Conservation (phyloP, 92 coral and sea anemone genomes). For the Porites rus region DNA sequence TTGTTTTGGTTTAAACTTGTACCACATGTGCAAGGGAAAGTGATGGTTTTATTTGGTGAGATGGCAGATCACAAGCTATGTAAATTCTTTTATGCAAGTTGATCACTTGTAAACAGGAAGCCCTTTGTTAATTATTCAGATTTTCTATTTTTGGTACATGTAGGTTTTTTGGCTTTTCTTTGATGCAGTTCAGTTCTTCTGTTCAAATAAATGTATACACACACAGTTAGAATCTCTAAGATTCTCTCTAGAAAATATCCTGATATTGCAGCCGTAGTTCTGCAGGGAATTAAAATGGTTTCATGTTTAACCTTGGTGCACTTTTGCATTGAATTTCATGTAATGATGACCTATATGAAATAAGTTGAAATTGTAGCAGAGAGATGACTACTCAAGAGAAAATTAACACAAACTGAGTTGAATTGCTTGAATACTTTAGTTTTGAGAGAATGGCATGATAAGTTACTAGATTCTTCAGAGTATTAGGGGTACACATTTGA, state of each 20-base stretch:
- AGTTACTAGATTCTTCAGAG: background rate
- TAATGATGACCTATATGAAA: background rate
- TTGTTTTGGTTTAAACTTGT: background rate
- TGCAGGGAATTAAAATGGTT: background rate
- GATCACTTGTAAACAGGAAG: constrained; percentile 40
- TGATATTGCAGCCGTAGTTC: background rate
- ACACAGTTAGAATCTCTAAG: too few relatives aligned
- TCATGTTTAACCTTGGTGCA: background rate
- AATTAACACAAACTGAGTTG: too few relatives aligned
- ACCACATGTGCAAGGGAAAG: background rate
- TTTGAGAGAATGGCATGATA: background rate
- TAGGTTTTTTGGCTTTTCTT: background rate
- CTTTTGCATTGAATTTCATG: too few relatives aligned
- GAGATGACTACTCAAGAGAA: background rate
- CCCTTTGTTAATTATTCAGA: constrained; percentile 6
- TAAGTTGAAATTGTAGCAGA: too few relatives aligned
- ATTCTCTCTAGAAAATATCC: too few relatives aligned
- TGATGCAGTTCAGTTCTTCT: too few relatives aligned
- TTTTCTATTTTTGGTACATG: background rate
- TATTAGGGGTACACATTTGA: background rate
- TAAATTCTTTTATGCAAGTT: constrained; percentile 32
- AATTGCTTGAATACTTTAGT: background rate
- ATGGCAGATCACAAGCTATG: background rate
- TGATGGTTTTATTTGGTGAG: background rate
- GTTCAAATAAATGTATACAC: too few relatives aligned